Evolutionary conservation across 2,113 vertebrate genomes (phyloP).

Genomic region (Oenanthe melanoleuca): DNA sequence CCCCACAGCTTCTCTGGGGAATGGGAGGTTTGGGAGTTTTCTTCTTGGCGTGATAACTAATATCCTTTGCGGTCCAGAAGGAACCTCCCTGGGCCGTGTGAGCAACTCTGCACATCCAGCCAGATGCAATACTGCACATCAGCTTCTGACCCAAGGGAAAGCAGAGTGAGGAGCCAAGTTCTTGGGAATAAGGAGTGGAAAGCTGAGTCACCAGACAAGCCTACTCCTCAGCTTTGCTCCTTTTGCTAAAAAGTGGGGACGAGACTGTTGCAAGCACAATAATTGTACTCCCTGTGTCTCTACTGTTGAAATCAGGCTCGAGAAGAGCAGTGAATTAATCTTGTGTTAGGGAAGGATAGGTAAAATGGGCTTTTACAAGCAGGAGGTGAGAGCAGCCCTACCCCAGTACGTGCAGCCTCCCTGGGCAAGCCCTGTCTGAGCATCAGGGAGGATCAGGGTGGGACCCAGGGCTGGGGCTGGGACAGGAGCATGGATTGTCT

Average conservation of each 20-base stretch:
- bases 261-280: not conserved
- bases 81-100: not conserved
- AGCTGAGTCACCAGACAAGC: not conserved
- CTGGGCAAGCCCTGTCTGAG: not conserved
- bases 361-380: not conserved
- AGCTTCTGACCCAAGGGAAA: not conserved
- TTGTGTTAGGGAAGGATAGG: not conserved
- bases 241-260: not conserved
- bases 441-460: rapidly evolving
- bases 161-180: not conserved
- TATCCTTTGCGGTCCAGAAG: not conserved
- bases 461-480: not conserved
- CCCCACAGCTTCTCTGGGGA: not conserved
- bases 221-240: not conserved
- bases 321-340: not conserved
- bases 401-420: not conserved
- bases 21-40: not conserved
- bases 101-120: not conserved
- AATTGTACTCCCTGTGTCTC: not conserved
- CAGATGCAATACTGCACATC: not conserved
- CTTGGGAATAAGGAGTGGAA: not conserved
- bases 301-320: not conserved
- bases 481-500: not conserved
- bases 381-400: not conserved
- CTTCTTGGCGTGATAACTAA: not conserved